Base-by-base conservation (phyloP, 2,888 invertebrate species). In the Drosophila colorata region DNA sequence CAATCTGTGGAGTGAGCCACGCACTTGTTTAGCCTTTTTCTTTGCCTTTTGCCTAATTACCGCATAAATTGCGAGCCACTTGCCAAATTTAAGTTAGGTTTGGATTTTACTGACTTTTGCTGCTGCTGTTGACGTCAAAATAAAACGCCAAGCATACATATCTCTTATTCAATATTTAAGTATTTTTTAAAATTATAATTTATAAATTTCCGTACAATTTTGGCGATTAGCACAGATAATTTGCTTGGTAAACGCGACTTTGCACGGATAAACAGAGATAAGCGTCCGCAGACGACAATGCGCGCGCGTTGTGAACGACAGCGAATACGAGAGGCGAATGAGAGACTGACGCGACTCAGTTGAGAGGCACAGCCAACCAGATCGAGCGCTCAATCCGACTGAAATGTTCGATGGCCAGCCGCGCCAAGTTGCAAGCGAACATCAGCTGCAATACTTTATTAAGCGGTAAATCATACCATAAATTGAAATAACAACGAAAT, bases 311-410 rank as follows among this genome's bases (percentile, higher is more conserved):
- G 52, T 55, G 55, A 33, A 43, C 74, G 56, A 78, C 74, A 55
- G 74, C 48, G 52, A 68, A 38, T 47, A 53, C 74, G 52, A 38
- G 55, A 63, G 58, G 38, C 79, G 74, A 74, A 74, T 74, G 74
- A 68, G 74, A 68, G 74, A 68, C 74, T 63, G 56, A 68, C 33
- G 38, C 51, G 49, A 46, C 35, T 43, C 48, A 18, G 55, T 56
- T 58, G 51, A 28, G 58, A 31, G 48, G 9, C 55, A 55, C 56
- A 64, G 33, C 60, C 69, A 55, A 79, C 55, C 69, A 64, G 59
- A 64, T 60, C 69, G 59, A 56, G 60, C 48, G 7, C n/a, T 25
- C 0, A 11, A 44, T 38, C 52, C 31, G 51, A 68, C 37, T 14
- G 11, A 63, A 33, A 52, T 59, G 74, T 63, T 78, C 53, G 57